Conservation (phyloP, 2,797 vertebrate species). For the Pempheris klunzingeri region DNA sequence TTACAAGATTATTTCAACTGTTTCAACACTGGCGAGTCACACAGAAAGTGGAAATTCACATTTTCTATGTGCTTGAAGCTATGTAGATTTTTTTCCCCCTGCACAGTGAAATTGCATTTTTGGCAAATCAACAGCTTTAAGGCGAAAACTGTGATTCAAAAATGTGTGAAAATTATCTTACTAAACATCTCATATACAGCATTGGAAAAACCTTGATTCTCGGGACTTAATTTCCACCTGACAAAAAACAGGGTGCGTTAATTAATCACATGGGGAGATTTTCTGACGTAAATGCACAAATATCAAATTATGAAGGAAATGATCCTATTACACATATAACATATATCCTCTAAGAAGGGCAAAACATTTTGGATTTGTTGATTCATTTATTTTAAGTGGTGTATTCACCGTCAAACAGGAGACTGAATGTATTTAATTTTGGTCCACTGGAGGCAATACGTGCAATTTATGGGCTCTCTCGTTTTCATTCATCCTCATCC, state of each 20-base stretch:
- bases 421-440: not conserved
- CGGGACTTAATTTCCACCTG: not conserved
- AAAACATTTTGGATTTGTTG: not conserved
- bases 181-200: not conserved
- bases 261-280: not conserved
- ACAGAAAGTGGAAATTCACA: not conserved
- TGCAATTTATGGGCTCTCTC: conserved; percentile 13
- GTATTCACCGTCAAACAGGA: not conserved
- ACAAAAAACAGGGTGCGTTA: not conserved
- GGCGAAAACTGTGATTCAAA: not conserved
- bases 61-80: not conserved
- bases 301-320: not conserved
- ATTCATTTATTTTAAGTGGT: not conserved
- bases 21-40: not conserved
- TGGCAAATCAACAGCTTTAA: not conserved
- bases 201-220: not conserved
- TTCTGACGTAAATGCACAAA: not conserved
- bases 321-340: not conserved
- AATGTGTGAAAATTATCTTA: not conserved
- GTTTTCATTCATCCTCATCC: conserved; percentile 60
- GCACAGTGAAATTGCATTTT: not conserved
- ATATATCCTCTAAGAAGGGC: too few species aligned
- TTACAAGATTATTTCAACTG: not conserved
- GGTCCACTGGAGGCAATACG: conserved; percentile 17
- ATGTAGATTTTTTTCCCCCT: not conserved